Percentiles rank a stretch among this genome's conserved stretches.
These are phyloP conservation scores for Typhlomys cinereus DNA, from an alignment of 2,113 vertebrate species.

Conservation along the genomic window DNA sequence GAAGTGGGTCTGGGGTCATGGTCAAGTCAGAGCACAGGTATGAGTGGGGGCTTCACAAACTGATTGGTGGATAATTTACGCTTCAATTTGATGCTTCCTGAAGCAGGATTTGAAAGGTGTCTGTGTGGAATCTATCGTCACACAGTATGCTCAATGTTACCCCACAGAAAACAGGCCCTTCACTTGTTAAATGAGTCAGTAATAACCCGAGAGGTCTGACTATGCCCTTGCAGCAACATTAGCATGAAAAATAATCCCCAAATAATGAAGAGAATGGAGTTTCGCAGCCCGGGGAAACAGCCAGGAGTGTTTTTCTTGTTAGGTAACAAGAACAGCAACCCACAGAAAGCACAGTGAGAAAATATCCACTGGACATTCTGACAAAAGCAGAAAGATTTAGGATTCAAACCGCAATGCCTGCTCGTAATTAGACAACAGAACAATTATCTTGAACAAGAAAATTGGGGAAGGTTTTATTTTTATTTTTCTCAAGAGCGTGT, in stretches of 20 bases:
- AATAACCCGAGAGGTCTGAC: neutral
- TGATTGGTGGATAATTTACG: neutral
- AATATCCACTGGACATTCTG: neutral
- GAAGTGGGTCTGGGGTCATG: constrained; percentile 30
- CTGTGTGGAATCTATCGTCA: neutral
- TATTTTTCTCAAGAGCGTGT: too few species aligned
- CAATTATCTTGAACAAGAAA: neutral
- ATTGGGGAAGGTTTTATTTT: too few species aligned
- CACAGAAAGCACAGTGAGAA: neutral
- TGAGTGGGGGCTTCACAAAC: neutral
- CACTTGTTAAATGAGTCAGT: neutral
- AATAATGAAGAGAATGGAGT: neutral
- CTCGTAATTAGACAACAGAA: neutral
- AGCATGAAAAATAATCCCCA: neutral
- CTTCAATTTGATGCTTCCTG: neutral
- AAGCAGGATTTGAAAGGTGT: neutral
- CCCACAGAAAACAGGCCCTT: neutral
- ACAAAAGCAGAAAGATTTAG: neutral
- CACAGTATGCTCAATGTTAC: neutral
- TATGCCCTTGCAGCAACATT: neutral
- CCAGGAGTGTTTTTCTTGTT: neutral
- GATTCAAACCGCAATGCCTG: neutral
- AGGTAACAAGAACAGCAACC: neutral
- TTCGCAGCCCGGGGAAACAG: neutral
- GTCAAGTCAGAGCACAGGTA: neutral